Conservation (phyloP, 2,888 invertebrate species). For the Sarcophaga rosellei region DNA sequence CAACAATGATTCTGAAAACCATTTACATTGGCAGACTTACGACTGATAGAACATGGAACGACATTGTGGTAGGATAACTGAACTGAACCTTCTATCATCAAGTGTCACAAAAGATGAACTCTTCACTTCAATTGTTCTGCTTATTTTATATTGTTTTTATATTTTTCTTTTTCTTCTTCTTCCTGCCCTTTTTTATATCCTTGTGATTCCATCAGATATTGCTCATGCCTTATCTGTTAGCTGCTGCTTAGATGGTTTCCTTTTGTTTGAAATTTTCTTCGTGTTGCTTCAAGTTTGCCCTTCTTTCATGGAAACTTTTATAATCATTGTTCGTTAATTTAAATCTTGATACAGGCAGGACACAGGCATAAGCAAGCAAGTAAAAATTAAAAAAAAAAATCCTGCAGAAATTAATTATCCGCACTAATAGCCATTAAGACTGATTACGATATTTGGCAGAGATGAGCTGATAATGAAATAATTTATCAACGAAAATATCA, state of each 20-base stretch:
- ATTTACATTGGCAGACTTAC: not conserved
- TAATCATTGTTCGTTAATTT: slow-evolving; percentile 2
- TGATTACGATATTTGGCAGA: slow-evolving; percentile 31
- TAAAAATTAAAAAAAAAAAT: slow-evolving; percentile 16
- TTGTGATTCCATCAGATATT: no score
- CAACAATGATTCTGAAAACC: not conserved
- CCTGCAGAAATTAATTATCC: slow-evolving; percentile 36
- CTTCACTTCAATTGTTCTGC: not conserved
- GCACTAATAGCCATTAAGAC: slow-evolving; percentile 40
- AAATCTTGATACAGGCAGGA: slow-evolving; percentile 2
- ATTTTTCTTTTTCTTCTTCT: not conserved
- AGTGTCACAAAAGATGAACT: slow-evolving; percentile 11
- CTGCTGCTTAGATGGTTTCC: no score
- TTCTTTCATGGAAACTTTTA: not conserved
- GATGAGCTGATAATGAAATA: slow-evolving; percentile 47
- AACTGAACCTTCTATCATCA: not conserved
- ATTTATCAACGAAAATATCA: slow-evolving; percentile 24
- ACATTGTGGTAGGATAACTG: not conserved
- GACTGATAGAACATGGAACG: not conserved
- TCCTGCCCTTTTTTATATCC: no score
- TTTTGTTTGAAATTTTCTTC: slow-evolving; percentile 1
- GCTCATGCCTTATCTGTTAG: no score
- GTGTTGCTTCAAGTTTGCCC: not conserved
- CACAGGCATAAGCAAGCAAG: not conserved
- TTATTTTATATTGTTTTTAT: not conserved